phyloP scores from a whole-genome alignment of 92 coral and sea anemone genomes.

The Plumapathes pennacea region DNA sequence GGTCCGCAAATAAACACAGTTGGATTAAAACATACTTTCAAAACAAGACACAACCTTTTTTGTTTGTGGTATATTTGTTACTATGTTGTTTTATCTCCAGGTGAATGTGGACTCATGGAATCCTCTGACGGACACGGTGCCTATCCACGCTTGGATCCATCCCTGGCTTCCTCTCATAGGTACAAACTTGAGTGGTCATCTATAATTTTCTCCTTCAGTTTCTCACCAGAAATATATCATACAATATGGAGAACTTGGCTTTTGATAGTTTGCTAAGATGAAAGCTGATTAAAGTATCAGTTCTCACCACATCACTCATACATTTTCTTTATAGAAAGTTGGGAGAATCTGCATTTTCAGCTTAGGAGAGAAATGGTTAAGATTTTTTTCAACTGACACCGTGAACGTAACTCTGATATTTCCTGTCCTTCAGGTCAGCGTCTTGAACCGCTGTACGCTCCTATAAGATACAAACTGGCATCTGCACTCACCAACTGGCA shows the following conservation, averaged over 20 bases:
- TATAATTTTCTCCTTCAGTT: background rate
- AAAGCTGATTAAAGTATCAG: too few relatives aligned
- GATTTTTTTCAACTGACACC: too few relatives aligned
- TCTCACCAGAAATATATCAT: too few relatives aligned
- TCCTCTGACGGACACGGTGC: slow-evolving; percentile 89
- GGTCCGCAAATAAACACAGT: too few relatives aligned
- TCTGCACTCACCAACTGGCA: slow-evolving; percentile 99
- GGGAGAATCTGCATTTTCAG: too few relatives aligned
- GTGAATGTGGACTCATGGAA: slow-evolving; percentile 93
- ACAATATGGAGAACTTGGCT: too few relatives aligned
- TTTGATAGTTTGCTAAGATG: too few relatives aligned
- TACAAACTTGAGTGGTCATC: slow-evolving; percentile 6
- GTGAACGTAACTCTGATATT: background rate
- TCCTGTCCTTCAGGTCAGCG: slow-evolving; percentile 44
- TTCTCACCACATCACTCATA: too few relatives aligned
- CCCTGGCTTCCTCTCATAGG: slow-evolving; percentile 98
- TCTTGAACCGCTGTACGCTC: slow-evolving; percentile 85
- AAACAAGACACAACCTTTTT: background rate
- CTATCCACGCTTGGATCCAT: slow-evolving; percentile 96
- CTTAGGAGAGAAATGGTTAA: too few relatives aligned
- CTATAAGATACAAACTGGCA: slow-evolving; percentile 87
- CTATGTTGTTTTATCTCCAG: slow-evolving; percentile 21
- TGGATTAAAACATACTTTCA: background rate
- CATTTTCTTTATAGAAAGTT: too few relatives aligned
- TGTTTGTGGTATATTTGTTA: too few relatives aligned